These are phyloP conservation scores for Pteruthius melanotis DNA, from an alignment of 2,113 vertebrate genomes.

Conservation along the genomic window DNA sequence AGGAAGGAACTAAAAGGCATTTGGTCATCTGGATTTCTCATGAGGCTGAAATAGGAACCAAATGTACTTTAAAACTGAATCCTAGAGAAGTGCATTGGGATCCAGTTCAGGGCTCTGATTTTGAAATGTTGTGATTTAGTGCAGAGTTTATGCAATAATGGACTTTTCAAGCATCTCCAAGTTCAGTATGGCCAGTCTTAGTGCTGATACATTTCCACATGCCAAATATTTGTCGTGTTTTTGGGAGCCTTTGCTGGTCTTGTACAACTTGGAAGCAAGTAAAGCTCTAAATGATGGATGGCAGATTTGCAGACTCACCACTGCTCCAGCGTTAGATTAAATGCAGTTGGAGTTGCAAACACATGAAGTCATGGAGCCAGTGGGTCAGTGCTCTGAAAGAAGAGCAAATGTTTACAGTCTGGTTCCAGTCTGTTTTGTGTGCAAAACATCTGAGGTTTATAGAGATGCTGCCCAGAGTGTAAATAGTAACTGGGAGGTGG, in stretches of 20 bases:
- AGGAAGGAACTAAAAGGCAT: slow-evolving; percentile 35
- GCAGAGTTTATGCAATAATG: not conserved
- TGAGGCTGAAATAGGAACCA: slow-evolving; percentile 12
- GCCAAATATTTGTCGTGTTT: slow-evolving; percentile 43
- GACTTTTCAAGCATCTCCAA: not conserved
- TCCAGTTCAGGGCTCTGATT: not conserved
- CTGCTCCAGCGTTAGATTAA: not conserved
- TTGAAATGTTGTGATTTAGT: not conserved
- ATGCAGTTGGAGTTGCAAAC: slow-evolving; percentile 42
- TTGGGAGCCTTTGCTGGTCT: not conserved
- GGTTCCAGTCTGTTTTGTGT: slow-evolving; percentile 35
- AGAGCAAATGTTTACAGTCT: slow-evolving; percentile 62
- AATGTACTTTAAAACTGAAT: slow-evolving; percentile 5
- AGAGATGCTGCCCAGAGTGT: slow-evolving; percentile 29
- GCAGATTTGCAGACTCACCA: slow-evolving; percentile 32
- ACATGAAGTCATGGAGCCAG: slow-evolving; percentile 61
- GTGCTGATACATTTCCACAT: not conserved
- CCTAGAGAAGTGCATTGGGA: not conserved
- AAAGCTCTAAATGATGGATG: slow-evolving; percentile 18
- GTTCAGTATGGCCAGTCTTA: not conserved
- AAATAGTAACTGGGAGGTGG: slow-evolving; percentile 34
- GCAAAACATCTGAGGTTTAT: slow-evolving; percentile 39
- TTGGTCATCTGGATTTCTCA: slow-evolving; percentile 28
- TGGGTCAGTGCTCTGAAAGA: slow-evolving; percentile 45
- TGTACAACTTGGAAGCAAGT: not conserved